Evolutionary conservation across 2,888 invertebrate species (phyloP), one percentile per base, ranked within the genome.

Genomic region (Subacronicta megacephala): DNA sequence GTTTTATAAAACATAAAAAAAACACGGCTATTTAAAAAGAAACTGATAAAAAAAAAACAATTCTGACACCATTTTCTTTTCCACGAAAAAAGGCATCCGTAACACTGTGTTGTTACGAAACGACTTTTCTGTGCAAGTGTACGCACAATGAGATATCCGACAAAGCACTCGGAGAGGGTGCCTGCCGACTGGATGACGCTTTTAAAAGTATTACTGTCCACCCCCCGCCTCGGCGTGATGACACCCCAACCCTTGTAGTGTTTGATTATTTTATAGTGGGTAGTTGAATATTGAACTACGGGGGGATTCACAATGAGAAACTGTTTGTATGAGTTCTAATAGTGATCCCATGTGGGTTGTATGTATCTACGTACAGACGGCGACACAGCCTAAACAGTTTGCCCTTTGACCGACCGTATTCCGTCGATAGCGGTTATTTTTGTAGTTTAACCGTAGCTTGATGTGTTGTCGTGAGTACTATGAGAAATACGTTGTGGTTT

Each of bases 181-280:
- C 81, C 83, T 81, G 84, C 81, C 82, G 84, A 72, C 76, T 79
- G 79, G 83, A 81, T 82, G 86, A 87, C 83, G 91, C 93, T 93
- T 92, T 93, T 93, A 93, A 92, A 92, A 90, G 90, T 92, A 93
- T 93, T 92, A 93, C 88, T 78, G 77, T 78, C 73, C 83, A 77
- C 78, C 82, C 81, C 77, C 76, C 43, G 50, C 31, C 37, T 46
- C 45, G 71, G 51, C 57, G 52, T 55, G 68, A 71, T 72, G 76
- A 72, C 78, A 80, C 80, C 82, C 81, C 73, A 83, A 82, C 84
- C 84, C 84, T 82, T 81, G 76, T 73, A 75, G 70, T 80, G 81
- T 80, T 82, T 84, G 84, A 86, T 85, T 86, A 83, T 82, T 84
- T 82, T 82, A 82, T 79, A 79, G 80, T 80, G 79, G 79, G 80